Evolutionary conservation across 2,888 invertebrate species (phyloP), one percentile per base, ranked within the genome.

Genomic region (Lottia gigantea): DNA sequence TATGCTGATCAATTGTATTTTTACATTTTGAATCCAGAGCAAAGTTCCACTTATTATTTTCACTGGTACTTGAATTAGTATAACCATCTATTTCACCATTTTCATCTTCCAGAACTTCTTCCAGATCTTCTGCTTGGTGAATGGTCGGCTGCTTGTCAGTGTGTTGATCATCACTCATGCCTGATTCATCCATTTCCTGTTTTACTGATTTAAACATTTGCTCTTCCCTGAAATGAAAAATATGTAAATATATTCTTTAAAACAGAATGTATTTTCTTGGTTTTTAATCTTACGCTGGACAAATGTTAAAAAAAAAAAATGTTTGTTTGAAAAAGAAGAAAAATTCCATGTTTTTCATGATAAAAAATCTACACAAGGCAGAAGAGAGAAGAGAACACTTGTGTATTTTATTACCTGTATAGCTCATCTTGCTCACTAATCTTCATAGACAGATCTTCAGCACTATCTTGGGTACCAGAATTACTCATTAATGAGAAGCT

Each of bases 401-500:
- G 23, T 23, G 23, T 19, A 12, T 55, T 12, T 14, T 55, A 19
- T 55, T 55, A 55, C 55, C 55, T 11, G 55, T 55, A 55, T 23
- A 68, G 70, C 14, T 66, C 75, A 49, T 72, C 75, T 61, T 73
- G 75, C 6, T 46, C 46, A 45, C 64, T 15, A 63, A 78, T 80
- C 61, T 81, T 82, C 80, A 85, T 80, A 62, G 83, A 83, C 64
- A 85, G 76, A 64, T 85, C 82, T 73, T 85, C 82, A 8, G 82
- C 84, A 23, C 79, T 82, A 55, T 81, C 80, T 66, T 82, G 82
- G 47, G 75, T 74, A 46, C 78, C 81, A 73, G 79, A 79, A 67
- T 74, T 74, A 61, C 80, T 79, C 76, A 87, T 90, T 78, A 90
- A 89, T 86, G 91, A 89, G 81, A 91, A 70, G 64, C 77, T 91